A percentile compares a stretch with the other conserved stretches of the same genome.
These are phyloP conservation scores for Balanococcus diminutus DNA, from an alignment of 2,888 invertebrate species.

Conservation along the genomic window DNA sequence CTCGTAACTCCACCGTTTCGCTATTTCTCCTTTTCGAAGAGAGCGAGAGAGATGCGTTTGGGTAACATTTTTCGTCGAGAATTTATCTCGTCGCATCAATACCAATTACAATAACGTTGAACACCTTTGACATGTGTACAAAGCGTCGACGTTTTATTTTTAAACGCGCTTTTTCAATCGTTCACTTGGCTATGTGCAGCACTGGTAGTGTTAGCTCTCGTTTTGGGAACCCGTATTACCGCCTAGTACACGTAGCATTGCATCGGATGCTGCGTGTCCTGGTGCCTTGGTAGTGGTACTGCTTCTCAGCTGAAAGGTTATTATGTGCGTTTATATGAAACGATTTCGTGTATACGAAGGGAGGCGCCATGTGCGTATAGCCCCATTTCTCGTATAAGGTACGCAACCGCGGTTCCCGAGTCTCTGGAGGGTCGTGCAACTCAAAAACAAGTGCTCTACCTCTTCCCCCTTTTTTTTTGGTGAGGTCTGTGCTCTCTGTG, in stretches of 20 bases:
- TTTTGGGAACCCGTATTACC: constrained; percentile 28
- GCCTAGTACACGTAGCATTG: neutral
- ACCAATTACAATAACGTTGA: constrained; percentile 31
- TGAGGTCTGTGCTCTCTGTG: neutral
- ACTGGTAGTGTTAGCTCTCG: neutral
- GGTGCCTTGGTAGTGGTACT: no score
- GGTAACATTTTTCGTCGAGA: neutral
- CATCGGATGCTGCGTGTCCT: constrained; percentile 8
- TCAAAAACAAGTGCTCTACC: constrained; percentile 47
- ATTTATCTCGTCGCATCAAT: constrained; percentile 17
- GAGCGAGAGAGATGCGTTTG: neutral
- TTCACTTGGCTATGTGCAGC: no score
- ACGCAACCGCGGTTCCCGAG: constrained; percentile 47
- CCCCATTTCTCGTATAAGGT: constrained; percentile 29
- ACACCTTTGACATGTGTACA: neutral
- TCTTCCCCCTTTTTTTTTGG: neutral
- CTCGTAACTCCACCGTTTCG: neutral
- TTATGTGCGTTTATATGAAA: constrained; percentile 49
- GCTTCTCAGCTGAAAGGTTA: constrained; percentile 46
- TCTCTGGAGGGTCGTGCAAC: constrained; percentile 54
- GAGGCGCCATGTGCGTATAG: constrained; percentile 54
- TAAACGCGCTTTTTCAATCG: neutral
- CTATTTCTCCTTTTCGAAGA: neutral
- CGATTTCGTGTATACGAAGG: constrained; percentile 27
- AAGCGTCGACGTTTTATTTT: neutral